phyloP scores from a whole-genome alignment of 2,888 invertebrate species.

The Caenorhabditis panamensis region DNA sequence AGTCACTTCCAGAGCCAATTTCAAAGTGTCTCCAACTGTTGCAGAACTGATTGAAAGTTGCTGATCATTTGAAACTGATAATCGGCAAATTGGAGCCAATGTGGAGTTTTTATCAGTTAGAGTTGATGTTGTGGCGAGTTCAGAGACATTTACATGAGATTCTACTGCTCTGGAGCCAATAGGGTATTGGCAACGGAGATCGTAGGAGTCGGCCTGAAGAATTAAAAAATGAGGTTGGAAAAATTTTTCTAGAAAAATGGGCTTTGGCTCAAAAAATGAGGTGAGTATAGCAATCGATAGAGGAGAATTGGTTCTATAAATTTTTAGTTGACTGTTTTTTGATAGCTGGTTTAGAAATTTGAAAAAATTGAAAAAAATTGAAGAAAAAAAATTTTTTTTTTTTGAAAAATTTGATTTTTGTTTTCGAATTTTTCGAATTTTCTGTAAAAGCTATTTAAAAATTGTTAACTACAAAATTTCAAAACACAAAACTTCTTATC shows the following conservation, averaged over 20 bases:
- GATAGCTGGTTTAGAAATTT: not conserved
- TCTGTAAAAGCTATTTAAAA: too few relatives aligned
- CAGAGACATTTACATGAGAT: slow-evolving; percentile 83
- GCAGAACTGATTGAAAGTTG: slow-evolving; percentile 70
- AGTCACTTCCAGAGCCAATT: slow-evolving; percentile 67
- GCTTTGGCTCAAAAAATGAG: too few relatives aligned
- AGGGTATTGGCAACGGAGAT: slow-evolving; percentile 84
- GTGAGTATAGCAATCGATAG: too few relatives aligned
- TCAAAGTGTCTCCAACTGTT: slow-evolving; percentile 68
- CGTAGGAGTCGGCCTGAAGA: slow-evolving; percentile 90
- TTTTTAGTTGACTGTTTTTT: not conserved
- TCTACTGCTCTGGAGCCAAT: slow-evolving; percentile 56
- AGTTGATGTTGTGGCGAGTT: slow-evolving; percentile 73
- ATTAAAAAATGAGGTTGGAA: not conserved
- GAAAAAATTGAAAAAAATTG: not conserved
- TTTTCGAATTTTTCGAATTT: too few relatives aligned
- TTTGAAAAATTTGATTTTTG: too few relatives aligned
- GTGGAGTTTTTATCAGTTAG: slow-evolving; percentile 64
- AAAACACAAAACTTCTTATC: too few relatives aligned
- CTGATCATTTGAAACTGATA: slow-evolving; percentile 74
- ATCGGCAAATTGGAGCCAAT: slow-evolving; percentile 64
- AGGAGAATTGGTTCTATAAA: too few relatives aligned
- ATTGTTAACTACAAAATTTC: too few relatives aligned
- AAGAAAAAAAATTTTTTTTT: not conserved
- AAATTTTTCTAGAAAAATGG: too few relatives aligned